A percentile compares a stretch with the other conserved stretches of the same genome.
Evolutionary conservation across 2,888 invertebrate genomes (phyloP).

Genomic region (Cheilosia grossa): DNA sequence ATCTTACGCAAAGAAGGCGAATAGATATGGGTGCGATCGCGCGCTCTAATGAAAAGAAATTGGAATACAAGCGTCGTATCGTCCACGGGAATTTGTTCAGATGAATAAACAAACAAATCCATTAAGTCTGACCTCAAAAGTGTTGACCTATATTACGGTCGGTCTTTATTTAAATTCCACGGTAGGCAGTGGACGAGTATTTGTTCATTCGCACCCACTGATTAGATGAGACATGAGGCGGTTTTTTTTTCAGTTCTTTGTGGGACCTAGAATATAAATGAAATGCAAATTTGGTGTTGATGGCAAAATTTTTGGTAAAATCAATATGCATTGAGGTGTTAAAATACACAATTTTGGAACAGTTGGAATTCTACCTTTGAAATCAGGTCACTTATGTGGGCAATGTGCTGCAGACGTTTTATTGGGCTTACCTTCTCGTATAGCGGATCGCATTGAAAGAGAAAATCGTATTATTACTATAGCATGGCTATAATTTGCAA

Average conservation of each 20-base stretch:
- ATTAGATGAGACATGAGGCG: slow-evolving; percentile 21
- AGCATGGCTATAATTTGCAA: background rate
- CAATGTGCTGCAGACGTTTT: background rate
- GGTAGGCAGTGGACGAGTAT: slow-evolving; percentile 20
- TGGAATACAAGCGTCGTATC: slow-evolving; percentile 34
- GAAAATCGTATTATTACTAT: slow-evolving; percentile 1
- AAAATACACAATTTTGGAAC: slow-evolving; percentile 9
- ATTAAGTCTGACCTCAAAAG: slow-evolving; percentile 68
- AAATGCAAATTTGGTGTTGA: slow-evolving; percentile 37
- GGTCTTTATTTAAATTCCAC: slow-evolving; percentile 52
- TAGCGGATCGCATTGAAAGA: slow-evolving; percentile 9
- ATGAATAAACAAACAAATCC: slow-evolving; percentile 65
- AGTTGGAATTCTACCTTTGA: background rate
- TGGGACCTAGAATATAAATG: slow-evolving; percentile 21
- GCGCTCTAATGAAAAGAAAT: slow-evolving; percentile 62
- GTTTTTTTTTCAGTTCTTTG: background rate
- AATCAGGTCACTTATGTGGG: slow-evolving; percentile 30
- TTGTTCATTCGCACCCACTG: slow-evolving; percentile 56
- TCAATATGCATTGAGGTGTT: slow-evolving; percentile 27
- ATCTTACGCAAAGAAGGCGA: slow-evolving; percentile 19
- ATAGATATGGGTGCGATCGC: slow-evolving; percentile 35
- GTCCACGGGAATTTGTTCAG: background rate
- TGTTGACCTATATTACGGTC: slow-evolving; percentile 58
- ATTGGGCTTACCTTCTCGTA: background rate
- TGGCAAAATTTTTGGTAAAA: slow-evolving; percentile 29